phyloP scores from a whole-genome alignment of 2,888 invertebrate species.

The Cybosia mesomella region DNA sequence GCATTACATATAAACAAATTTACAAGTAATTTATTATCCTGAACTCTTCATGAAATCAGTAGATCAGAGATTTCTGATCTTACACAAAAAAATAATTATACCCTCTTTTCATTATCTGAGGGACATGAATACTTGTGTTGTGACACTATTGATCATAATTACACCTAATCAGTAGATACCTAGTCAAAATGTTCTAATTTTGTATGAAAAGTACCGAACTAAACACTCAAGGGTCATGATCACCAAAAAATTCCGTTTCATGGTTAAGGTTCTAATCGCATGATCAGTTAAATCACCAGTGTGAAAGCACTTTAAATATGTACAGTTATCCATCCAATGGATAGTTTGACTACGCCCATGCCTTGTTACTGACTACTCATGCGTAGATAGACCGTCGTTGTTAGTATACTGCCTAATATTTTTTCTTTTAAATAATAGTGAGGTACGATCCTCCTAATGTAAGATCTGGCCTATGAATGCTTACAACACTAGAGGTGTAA shows the following conservation, averaged over 20 bases:
- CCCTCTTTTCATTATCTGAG: too few species aligned
- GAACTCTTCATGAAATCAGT: too few species aligned
- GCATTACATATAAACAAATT: too few species aligned
- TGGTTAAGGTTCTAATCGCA: slow-evolving; percentile 13
- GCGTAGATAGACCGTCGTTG: slow-evolving; percentile 22
- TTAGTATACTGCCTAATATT: slow-evolving; percentile 8
- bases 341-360: slow-evolving; percentile 60
- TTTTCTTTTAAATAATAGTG: not conserved
- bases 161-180: too few species aligned
- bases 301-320: slow-evolving; percentile 34
- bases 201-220: too few species aligned
- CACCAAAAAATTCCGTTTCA: not conserved
- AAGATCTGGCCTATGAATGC: not conserved
- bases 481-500: too few species aligned
- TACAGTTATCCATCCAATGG: slow-evolving; percentile 61
- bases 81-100: too few species aligned
- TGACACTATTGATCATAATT: too few species aligned
- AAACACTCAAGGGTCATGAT: not conserved
- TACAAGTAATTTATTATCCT: too few species aligned
- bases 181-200: too few species aligned
- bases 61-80: too few species aligned
- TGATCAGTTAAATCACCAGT: slow-evolving; percentile 16
- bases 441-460: not conserved
- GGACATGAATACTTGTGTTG: too few species aligned
- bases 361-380: slow-evolving; percentile 30